phyloP scores from a whole-genome alignment of 1,140 invertebrate genomes.

The Agrypnia vestita region DNA sequence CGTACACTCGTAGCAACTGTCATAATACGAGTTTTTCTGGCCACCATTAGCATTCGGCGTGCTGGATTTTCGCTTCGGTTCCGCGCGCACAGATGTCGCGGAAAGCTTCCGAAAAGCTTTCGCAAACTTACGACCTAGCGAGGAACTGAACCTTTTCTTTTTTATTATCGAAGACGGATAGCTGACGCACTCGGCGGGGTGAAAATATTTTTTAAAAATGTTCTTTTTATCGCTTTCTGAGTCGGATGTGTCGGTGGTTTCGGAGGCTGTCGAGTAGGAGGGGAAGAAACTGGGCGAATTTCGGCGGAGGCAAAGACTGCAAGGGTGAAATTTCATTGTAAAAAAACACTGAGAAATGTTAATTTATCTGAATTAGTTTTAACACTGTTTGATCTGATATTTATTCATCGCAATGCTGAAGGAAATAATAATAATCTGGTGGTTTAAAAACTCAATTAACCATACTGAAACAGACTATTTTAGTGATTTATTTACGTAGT shows the following conservation, averaged over 20 bases:
- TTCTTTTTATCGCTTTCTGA: constrained; percentile 67
- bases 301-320: constrained; percentile 50
- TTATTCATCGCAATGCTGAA: too few species aligned
- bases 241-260: constrained; percentile 67
- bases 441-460: too few species aligned
- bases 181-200: not conserved
- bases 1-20: constrained; percentile 54
- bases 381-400: too few species aligned
- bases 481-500: not conserved
- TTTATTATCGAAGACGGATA: constrained; percentile 37
- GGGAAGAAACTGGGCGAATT: constrained; percentile 68
- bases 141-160: constrained; percentile 43
- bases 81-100: constrained; percentile 40
- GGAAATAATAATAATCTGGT: too few species aligned
- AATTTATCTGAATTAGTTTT: too few species aligned
- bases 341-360: too few species aligned
- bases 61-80: constrained; percentile 42
- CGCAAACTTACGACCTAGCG: constrained; percentile 54
- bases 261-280: constrained; percentile 68
- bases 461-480: too few species aligned
- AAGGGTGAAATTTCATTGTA: constrained; percentile 55
- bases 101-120: constrained; percentile 55
- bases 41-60: constrained; percentile 5
- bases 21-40: constrained; percentile 43
- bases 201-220: constrained; percentile 26